phyloP scores from a whole-genome alignment of 2,888 invertebrate genomes.

The Ypsolopha sequella region DNA sequence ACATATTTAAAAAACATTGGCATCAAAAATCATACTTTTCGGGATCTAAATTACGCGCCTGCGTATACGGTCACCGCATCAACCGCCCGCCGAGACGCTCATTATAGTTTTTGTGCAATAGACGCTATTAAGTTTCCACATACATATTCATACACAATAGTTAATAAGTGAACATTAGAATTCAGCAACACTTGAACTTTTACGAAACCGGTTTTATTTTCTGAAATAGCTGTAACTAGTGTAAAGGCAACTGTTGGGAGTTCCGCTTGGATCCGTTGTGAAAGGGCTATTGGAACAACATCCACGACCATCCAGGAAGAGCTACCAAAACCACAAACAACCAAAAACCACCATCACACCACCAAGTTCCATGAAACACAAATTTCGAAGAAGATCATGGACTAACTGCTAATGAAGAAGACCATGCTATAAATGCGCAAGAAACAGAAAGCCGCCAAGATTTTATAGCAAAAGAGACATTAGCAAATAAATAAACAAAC shows the following conservation, averaged over 20 bases:
- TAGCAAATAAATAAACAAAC: conserved; percentile 52
- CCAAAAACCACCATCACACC: conserved; percentile 26
- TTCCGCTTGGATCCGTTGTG: conserved; percentile 57
- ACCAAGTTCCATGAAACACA: not conserved
- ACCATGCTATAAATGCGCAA: conserved; percentile 65
- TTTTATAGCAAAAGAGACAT: conserved; percentile 59
- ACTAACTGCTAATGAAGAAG: conserved; percentile 17
- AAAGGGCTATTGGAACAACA: conserved; percentile 47
- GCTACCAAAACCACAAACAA: conserved; percentile 32
- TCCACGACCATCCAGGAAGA: conserved; percentile 62
- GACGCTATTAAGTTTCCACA: conserved; percentile 57
- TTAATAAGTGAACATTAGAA: conserved; percentile 63
- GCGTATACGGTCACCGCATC: conserved; percentile 39
- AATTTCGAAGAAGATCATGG: conserved; percentile 19
- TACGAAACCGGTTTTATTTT: conserved; percentile 52
- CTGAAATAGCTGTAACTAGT: conserved; percentile 52
- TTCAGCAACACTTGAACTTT: conserved; percentile 68
- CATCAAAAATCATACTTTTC: conserved; percentile 33
- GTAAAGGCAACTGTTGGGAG: conserved; percentile 64
- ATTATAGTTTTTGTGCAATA: conserved; percentile 63
- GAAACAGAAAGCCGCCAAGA: conserved; percentile 51
- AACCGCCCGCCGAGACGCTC: conserved; percentile 64
- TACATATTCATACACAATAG: conserved; percentile 46
- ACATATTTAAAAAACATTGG: conserved; percentile 33
- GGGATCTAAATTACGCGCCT: conserved; percentile 51